phyloP scores from a whole-genome alignment of 2,888 invertebrate genomes.

The Temnothorax rugatulus region DNA sequence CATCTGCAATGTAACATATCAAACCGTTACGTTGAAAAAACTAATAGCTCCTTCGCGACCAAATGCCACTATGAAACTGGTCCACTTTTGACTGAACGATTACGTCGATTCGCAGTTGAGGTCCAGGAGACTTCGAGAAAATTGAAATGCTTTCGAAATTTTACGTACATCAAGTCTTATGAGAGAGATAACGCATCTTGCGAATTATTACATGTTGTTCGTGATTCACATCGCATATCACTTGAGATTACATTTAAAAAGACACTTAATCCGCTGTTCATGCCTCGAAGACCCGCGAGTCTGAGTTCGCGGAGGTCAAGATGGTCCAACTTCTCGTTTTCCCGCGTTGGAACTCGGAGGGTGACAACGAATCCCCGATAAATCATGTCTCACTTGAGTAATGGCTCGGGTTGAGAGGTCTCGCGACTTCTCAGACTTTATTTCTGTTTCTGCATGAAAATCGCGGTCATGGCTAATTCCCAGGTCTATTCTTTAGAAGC shows the following conservation, averaged over 20 bases:
- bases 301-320: constrained; percentile 30
- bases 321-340: constrained; percentile 13
- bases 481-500: constrained; percentile 9
- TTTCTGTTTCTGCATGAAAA: constrained; percentile 51
- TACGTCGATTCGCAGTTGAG: neutral
- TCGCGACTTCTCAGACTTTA: constrained; percentile 57
- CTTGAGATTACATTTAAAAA: constrained; percentile 22
- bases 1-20: neutral
- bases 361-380: constrained; percentile 65
- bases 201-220: neutral
- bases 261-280: constrained; percentile 15
- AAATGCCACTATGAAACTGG: neutral
- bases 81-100: neutral
- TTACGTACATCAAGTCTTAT: neutral
- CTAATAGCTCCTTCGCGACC: neutral
- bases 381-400: constrained; percentile 75
- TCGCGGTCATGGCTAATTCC: constrained; percentile 59
- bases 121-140: neutral
- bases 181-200: neutral
- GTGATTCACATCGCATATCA: neutral
- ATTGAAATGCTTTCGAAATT: neutral
- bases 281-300: constrained; percentile 15
- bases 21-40: constrained; percentile 21
- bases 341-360: constrained; percentile 8
- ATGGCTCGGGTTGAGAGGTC: constrained; percentile 55